phyloP scores from a whole-genome alignment of 2,797 vertebrate species.

The Antennarius maculatus region DNA sequence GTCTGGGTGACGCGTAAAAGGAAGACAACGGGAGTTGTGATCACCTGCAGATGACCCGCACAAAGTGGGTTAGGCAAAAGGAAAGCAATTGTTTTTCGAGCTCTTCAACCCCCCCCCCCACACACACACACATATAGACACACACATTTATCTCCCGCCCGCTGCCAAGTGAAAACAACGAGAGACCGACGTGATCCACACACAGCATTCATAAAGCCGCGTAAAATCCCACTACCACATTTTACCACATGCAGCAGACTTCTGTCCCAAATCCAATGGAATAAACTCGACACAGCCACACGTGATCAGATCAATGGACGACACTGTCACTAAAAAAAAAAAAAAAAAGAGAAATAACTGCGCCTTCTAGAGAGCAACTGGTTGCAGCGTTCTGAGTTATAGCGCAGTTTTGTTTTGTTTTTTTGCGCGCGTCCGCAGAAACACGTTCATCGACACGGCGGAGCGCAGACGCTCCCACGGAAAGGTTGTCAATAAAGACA shows the following conservation, averaged over 20 bases:
- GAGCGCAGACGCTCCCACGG: constrained; percentile 9
- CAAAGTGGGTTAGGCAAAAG: constrained; percentile 9
- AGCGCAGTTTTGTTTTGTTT: constrained; percentile 7
- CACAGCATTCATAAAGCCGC: neutral
- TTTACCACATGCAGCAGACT: neutral
- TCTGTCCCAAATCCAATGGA: neutral
- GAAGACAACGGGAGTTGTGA: neutral
- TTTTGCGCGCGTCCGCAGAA: constrained; percentile 19
- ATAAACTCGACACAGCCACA: neutral
- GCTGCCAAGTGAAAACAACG: constrained; percentile 25
- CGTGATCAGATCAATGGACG: constrained; percentile 13
- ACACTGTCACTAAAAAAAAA: constrained; percentile 30
- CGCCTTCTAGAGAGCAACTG: constrained; percentile 59
- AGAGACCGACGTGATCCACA: constrained; percentile 14
- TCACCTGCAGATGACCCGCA: constrained; percentile 31
- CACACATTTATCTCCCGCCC: neutral
- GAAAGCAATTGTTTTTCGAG: constrained; percentile 19
- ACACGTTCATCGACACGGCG: constrained; percentile 15
- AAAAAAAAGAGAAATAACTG: constrained; percentile 36
- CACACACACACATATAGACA: neutral
- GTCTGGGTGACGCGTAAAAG: neutral
- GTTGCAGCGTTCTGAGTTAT: constrained; percentile 38
- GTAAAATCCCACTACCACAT: neutral
- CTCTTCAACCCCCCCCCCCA: constrained; percentile 6
- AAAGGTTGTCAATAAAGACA: constrained; percentile 21